phyloP scores from a whole-genome alignment of 2,113 vertebrate genomes.

The Uria aalge region DNA sequence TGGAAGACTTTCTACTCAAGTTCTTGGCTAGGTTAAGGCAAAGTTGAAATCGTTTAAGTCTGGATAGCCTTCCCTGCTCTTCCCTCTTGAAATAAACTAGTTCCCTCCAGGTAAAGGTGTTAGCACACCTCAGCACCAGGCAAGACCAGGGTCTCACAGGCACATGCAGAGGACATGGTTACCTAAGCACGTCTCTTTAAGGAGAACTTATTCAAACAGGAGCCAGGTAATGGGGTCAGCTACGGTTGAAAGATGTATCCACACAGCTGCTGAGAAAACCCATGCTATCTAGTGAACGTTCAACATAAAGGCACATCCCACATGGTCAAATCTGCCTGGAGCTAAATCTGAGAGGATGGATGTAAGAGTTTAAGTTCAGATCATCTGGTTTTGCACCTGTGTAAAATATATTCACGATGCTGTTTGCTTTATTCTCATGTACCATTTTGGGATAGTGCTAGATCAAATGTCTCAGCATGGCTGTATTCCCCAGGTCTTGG shows the following conservation, averaged over 20 bases:
- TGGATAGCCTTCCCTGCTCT: not conserved
- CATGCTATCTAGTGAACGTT: not conserved
- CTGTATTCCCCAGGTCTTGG: not conserved
- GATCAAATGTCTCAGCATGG: not conserved
- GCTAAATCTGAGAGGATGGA: not conserved
- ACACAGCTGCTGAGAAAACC: not conserved
- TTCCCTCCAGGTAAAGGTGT: not conserved
- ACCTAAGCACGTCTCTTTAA: not conserved
- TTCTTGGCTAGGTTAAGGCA: not conserved
- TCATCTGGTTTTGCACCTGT: not conserved
- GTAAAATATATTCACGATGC: not conserved
- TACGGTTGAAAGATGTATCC: not conserved
- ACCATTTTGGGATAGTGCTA: not conserved
- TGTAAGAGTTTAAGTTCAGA: not conserved
- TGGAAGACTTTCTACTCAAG: not conserved
- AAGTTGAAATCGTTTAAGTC: not conserved
- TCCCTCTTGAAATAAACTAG: not conserved
- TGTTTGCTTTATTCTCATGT: not conserved
- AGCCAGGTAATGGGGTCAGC: not conserved
- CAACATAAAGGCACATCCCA: not conserved
- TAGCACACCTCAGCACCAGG: not conserved
- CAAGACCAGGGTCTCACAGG: not conserved
- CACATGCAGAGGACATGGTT: rapidly evolving
- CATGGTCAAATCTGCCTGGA: not conserved
- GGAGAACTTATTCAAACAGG: rapidly evolving